A percentile compares a stretch with the other conserved stretches of the same genome.
Conservation (phyloP, 2,888 invertebrate species). For the Platycheirus rosarum region DNA sequence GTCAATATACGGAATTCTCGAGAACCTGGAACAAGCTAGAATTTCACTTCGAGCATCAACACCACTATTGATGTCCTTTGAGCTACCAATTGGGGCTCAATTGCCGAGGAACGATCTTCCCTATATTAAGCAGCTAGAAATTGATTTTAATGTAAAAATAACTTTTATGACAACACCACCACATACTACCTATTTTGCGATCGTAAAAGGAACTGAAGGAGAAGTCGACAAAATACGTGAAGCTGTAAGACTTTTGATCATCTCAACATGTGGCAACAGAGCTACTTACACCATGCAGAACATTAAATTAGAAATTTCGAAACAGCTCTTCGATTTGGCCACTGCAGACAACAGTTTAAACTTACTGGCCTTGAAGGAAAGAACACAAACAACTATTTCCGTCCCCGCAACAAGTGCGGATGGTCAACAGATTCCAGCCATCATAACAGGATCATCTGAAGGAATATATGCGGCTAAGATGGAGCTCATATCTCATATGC, state of each 20-base stretch:
- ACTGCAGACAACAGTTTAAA: constrained; percentile 92
- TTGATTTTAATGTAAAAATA: constrained; percentile 92
- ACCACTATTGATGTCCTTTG: constrained; percentile 95
- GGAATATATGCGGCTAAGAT: constrained; percentile 95
- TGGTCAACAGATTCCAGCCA: constrained; percentile 93
- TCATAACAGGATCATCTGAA: constrained; percentile 93
- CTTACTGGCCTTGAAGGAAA: constrained; percentile 92
- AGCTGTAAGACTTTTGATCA: constrained; percentile 91
- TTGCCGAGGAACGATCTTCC: constrained; percentile 90
- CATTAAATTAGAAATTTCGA: constrained; percentile 96
- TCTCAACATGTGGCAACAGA: constrained; percentile 76
- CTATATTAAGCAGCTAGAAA: constrained; percentile 92
- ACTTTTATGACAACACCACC: constrained; percentile 93
- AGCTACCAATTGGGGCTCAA: constrained; percentile 90
- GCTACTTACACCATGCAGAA: constrained; percentile 92
- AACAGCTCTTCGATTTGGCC: constrained; percentile 95
- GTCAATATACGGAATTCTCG: constrained; percentile 95
- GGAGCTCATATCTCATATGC: constrained; percentile 94
- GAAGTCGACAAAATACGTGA: constrained; percentile 93
- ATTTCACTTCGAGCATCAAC: constrained; percentile 93
- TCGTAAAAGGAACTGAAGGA: constrained; percentile 95
- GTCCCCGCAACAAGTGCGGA: constrained; percentile 95
- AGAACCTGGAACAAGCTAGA: constrained; percentile 94
- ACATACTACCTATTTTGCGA: constrained; percentile 90
- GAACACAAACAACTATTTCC: constrained; percentile 94